Evolutionary conservation across 1,140 invertebrate genomes (phyloP), one percentile per base, ranked within the genome.

Genomic region (Aphelenchoides besseyi): DNA sequence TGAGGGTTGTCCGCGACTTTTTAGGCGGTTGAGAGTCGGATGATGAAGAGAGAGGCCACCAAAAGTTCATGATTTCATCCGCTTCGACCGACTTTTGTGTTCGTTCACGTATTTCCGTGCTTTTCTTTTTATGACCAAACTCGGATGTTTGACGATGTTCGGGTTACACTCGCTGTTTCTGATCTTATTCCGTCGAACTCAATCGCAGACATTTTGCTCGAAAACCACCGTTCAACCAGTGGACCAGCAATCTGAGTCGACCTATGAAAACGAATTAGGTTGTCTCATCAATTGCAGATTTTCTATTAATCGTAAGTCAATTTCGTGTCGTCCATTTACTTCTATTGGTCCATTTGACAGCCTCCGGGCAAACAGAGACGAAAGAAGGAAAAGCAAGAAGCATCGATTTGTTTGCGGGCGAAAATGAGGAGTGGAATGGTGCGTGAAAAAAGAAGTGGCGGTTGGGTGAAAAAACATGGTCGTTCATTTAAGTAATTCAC

Each of bases 401-500:
- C 41, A 48, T 48, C 41, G 41, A 48, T 48, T 48, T 48, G 41
- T 48, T 48, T 48, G 41, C 41, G 41, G 41, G 41, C 41, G 41
- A 48, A 48, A 48, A 48, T 48, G 41, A 48, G 41, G 41, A 48
- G 41, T 48, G 41, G 41, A 48, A 48, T 48, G 41, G 41, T 23
- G 41, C 12, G 41, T 16, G 41, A 23, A 12, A 48, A 48, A 23
- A 16, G n/a, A 23, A 23, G 41, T 23, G 41, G 23, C 41, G 12
- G 41, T 23, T 23, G 41, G 41, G 41, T 16, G 12, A 23, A 48
- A 48, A 12, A 23, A 16, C 23, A 23, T 48, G 41, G 41, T 48
- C 41, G 41, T 48, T 48, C 41, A 48, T 48, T 48, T 48, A 48
- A 48, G 41, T 48, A 48, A 48, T 48, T 48, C 41, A 23, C 41